These are phyloP conservation scores for Heterocephalus glaber DNA, from an alignment of 2,113 vertebrate species.

Conservation along the genomic window DNA sequence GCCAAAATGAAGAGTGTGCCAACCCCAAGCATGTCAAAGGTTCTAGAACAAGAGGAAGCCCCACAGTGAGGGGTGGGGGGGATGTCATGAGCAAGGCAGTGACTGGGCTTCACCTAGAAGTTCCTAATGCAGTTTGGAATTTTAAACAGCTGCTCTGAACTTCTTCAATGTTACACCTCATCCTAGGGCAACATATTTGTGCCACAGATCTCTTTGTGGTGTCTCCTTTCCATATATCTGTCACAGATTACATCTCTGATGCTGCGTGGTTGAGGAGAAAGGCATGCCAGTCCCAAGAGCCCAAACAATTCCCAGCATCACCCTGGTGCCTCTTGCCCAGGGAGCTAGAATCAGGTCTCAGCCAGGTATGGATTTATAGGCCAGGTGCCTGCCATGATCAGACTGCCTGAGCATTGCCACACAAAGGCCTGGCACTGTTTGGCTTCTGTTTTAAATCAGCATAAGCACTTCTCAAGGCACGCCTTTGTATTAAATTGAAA, in stretches of 20 bases:
- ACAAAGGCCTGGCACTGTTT: not conserved
- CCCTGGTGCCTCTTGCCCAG: not conserved
- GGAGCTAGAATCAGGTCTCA: not conserved
- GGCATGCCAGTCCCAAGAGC: not conserved
- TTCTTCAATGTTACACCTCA: not conserved
- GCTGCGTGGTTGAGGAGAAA: not conserved
- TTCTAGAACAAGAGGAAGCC: not conserved
- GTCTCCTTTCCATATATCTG: not conserved
- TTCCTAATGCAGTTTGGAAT: not conserved
- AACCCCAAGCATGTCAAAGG: not conserved
- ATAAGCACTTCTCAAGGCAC: conserved; percentile 60
- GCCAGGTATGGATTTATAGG: conserved; percentile 24
- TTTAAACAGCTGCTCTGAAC: not conserved
- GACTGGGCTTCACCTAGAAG: not conserved
- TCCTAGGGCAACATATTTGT: not conserved
- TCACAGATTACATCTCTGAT: not conserved
- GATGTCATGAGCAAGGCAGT: not conserved
- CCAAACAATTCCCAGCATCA: not conserved
- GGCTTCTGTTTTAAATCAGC: conserved; percentile 65
- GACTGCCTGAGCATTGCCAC: conserved; percentile 2
- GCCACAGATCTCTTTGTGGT: not conserved
- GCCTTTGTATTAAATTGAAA: conserved; percentile 50
- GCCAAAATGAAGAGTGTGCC: not conserved
- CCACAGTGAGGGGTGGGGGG: not conserved
- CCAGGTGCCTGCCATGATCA: conserved; percentile 1